These are phyloP conservation scores for Trichogramma evanescens DNA, from an alignment of 2,888 invertebrate species.

Conservation along the genomic window DNA sequence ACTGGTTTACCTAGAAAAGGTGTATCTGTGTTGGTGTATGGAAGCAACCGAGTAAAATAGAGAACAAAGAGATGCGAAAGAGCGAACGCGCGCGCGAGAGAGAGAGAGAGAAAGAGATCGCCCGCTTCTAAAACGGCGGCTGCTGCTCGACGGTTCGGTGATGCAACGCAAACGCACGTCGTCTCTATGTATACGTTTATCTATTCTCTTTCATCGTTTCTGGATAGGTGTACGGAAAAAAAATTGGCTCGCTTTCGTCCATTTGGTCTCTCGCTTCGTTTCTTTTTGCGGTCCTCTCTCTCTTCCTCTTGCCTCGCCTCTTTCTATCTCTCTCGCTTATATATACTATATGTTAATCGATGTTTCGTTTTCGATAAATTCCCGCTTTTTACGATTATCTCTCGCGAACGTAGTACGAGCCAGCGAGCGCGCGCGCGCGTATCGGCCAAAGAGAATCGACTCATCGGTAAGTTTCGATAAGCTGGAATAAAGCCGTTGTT, in stretches of 20 bases:
- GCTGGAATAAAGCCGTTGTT: constrained; percentile 2
- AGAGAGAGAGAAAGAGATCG: neutral
- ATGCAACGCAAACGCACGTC: constrained; percentile 7
- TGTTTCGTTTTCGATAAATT: constrained; percentile 22
- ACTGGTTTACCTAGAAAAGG: too few relatives aligned
- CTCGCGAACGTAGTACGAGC: neutral
- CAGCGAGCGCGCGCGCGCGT: neutral
- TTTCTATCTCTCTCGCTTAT: constrained; percentile 4
- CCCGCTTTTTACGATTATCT: constrained; percentile 12
- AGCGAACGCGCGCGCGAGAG: constrained; percentile 1
- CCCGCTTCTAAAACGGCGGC: neutral
- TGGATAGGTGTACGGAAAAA: constrained; percentile 4
- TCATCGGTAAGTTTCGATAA: neutral
- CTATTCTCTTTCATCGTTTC: constrained; percentile 22
- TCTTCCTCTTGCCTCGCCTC: neutral
- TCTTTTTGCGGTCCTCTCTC: neutral
- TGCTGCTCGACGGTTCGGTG: constrained; percentile 10
- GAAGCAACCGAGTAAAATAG: constrained; percentile 22
- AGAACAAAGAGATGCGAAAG: constrained; percentile 20
- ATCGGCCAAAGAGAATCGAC: constrained; percentile 1
- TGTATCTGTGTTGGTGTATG: neutral
- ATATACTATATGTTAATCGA: constrained; percentile 10
- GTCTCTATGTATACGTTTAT: constrained; percentile 17
- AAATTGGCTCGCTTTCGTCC: constrained; percentile 5
- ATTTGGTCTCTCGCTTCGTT: neutral